phyloP scores from a whole-genome alignment of 2,888 invertebrate species.

The Heteromurus nitidus region DNA sequence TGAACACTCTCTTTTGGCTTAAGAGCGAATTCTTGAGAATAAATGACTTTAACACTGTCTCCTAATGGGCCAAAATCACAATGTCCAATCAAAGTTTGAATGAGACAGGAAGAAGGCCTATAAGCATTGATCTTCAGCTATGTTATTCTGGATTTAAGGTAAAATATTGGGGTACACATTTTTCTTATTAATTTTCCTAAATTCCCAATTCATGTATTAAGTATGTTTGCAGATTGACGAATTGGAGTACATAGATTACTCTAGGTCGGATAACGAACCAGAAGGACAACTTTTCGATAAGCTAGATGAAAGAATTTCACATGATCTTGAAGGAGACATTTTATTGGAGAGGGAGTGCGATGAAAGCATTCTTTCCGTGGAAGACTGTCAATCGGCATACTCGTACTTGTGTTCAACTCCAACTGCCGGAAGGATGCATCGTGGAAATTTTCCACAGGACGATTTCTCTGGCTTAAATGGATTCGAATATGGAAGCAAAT shows the following conservation, averaged over 20 bases:
- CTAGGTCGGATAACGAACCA: conserved; percentile 7
- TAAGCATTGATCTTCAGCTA: conserved; percentile 21
- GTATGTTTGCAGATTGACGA: conserved; percentile 32
- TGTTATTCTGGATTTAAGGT: conserved; percentile 51
- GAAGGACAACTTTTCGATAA: too few relatives aligned
- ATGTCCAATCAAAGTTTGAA: too few relatives aligned
- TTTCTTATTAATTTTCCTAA: background rate
- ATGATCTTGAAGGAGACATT: too few relatives aligned
- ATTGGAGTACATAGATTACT: conserved; percentile 36
- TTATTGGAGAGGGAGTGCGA: too few relatives aligned
- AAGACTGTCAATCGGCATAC: conserved; percentile 8
- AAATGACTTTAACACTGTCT: too few relatives aligned
- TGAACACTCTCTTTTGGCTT: too few relatives aligned
- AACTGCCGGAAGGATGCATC: conserved; percentile 10
- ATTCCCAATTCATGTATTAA: background rate
- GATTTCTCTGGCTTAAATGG: conserved; percentile 19
- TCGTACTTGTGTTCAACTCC: conserved; percentile 49
- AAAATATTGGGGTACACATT: background rate
- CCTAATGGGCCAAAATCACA: too few relatives aligned
- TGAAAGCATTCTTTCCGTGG: background rate
- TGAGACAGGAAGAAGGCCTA: conserved; percentile 4
- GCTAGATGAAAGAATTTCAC: too few relatives aligned
- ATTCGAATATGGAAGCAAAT: background rate
- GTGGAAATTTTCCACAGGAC: conserved; percentile 18
- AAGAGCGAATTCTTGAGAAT: too few relatives aligned